These are phyloP conservation scores for Bergia puertoricense DNA, from an alignment of 92 coral and sea anemone species.

Conservation along the genomic window DNA sequence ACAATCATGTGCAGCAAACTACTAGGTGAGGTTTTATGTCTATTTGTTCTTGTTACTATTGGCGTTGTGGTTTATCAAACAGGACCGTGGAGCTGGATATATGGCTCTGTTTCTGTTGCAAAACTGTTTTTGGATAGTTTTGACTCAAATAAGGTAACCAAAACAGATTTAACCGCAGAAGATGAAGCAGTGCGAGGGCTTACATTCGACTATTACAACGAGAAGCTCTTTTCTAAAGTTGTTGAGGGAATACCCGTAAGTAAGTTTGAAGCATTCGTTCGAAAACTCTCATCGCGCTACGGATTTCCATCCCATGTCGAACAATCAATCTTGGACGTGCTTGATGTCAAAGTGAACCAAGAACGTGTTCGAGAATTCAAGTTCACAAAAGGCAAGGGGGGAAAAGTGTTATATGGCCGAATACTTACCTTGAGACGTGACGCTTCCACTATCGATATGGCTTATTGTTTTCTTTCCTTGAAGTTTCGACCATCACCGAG, in stretches of 20 bases:
- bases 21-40: background rate
- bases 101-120: background rate
- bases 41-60: background rate
- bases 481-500: slow-evolving; percentile 20
- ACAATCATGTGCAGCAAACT: background rate
- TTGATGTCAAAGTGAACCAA: slow-evolving; percentile 18
- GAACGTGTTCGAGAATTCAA: slow-evolving; percentile 23
- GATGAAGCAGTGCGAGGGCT: slow-evolving; percentile 21
- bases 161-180: background rate
- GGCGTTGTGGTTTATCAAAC: background rate
- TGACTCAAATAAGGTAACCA: background rate
- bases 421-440: slow-evolving; percentile 31
- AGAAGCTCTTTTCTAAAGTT: slow-evolving; percentile 29
- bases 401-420: slow-evolving; percentile 30
- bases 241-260: slow-evolving; percentile 20
- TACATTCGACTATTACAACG: slow-evolving; percentile 9
- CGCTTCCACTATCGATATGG: slow-evolving; percentile 22
- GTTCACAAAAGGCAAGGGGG: slow-evolving; percentile 25
- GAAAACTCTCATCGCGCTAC: slow-evolving; percentile 14
- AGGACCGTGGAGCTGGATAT: background rate
- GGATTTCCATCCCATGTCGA: slow-evolving; percentile 11
- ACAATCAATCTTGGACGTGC: slow-evolving; percentile 37
- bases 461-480: slow-evolving; percentile 27
- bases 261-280: slow-evolving; percentile 22
- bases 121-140: background rate